These are phyloP conservation scores for Drosophila limbata DNA, from an alignment of 2,888 invertebrate species.

Conservation along the genomic window DNA sequence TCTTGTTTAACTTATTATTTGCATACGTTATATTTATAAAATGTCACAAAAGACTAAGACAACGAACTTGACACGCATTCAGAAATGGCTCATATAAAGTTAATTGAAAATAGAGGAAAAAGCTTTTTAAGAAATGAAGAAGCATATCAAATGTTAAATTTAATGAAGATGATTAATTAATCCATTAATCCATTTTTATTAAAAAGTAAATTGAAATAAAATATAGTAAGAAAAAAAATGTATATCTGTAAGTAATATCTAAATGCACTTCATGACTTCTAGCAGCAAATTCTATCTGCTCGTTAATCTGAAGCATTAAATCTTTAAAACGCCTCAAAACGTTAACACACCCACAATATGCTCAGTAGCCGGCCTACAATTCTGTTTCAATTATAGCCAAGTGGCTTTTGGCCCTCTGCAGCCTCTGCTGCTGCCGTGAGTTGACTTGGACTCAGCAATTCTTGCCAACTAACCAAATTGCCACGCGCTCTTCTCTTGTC, in stretches of 20 bases:
- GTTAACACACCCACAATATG: conserved; percentile 4
- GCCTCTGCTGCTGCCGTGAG: background rate
- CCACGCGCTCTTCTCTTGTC: conserved; percentile 43
- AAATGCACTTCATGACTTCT: too few species aligned
- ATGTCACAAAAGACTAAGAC: too few species aligned
- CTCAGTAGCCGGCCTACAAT: conserved; percentile 7
- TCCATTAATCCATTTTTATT: too few species aligned
- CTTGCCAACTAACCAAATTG: conserved; percentile 34
- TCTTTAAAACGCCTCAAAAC: background rate
- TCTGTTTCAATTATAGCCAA: conserved; percentile 39
- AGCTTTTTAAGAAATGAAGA: too few species aligned
- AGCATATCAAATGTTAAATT: too few species aligned
- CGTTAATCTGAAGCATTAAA: background rate
- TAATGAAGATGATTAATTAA: too few species aligned
- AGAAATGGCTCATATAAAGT: too few species aligned
- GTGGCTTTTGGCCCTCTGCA: conserved; percentile 18
- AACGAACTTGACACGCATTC: too few species aligned
- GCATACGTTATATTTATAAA: too few species aligned
- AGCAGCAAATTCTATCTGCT: background rate
- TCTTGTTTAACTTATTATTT: too few species aligned
- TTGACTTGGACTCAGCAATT: conserved; percentile 19
- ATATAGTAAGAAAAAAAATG: background rate
- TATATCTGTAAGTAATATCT: background rate
- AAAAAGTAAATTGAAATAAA: background rate
- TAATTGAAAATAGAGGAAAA: too few species aligned